Percentiles rank a stretch among this genome's conserved stretches.
These are phyloP conservation scores for Sus cebifrons DNA, from an alignment of 2,797 vertebrate species.

Conservation along the genomic window DNA sequence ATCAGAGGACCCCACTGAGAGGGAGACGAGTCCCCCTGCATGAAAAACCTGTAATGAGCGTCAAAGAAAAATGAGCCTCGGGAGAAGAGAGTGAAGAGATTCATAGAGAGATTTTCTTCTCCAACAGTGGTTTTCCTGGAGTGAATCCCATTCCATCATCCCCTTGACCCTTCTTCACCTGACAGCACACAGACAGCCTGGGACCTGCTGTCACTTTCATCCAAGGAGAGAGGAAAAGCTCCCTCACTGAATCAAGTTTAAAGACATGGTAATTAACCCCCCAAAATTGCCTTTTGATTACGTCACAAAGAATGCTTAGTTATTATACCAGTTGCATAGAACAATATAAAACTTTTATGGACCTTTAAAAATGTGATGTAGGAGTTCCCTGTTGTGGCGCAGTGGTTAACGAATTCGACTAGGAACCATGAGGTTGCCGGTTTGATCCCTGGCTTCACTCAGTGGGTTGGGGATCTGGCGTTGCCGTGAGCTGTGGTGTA, in stretches of 20 bases:
- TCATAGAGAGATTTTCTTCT: not conserved
- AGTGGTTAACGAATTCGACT: no score
- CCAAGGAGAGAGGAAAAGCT: not conserved
- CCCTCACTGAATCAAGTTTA: not conserved
- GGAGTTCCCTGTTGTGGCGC: no score
- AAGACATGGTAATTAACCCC: not conserved
- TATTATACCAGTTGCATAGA: not conserved
- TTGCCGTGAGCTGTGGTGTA: no score
- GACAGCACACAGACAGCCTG: not conserved
- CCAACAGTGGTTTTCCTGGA: not conserved
- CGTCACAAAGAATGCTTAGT: not conserved
- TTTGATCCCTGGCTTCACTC: no score
- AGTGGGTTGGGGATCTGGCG: no score
- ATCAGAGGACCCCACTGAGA: not conserved
- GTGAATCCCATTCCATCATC: accelerated
- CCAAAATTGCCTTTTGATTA: not conserved
- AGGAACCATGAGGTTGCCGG: no score
- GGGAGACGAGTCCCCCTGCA: not conserved
- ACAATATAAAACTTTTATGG: not conserved
- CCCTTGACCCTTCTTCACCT: not conserved
- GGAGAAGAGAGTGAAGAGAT: not conserved
- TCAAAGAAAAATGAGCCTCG: not conserved
- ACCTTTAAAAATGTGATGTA: not conserved
- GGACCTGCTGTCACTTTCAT: not conserved
- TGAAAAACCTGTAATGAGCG: not conserved